These are phyloP conservation scores for Ariolimax columbianus DNA, from an alignment of 2,888 invertebrate species.

Conservation along the genomic window DNA sequence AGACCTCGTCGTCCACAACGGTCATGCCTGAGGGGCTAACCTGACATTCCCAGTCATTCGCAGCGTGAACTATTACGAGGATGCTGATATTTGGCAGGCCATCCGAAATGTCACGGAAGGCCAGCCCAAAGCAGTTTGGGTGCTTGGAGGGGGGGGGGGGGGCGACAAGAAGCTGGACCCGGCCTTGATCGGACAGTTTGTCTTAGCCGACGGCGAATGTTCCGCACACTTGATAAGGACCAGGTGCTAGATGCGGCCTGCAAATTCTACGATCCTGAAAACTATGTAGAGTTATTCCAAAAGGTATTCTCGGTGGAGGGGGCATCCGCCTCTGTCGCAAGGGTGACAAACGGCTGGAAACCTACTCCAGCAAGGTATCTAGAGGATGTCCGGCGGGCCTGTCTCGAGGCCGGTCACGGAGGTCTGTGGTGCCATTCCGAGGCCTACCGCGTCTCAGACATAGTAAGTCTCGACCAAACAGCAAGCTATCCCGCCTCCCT, in stretches of 20 bases:
- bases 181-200: neutral
- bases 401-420: neutral
- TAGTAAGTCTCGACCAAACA: neutral
- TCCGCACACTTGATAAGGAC: neutral
- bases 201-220: neutral
- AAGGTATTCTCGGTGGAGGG: neutral
- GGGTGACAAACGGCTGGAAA: neutral
- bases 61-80: neutral
- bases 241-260: neutral
- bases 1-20: constrained; percentile 6
- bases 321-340: neutral
- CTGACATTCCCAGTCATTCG: neutral
- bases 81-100: neutral
- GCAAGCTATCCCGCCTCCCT: neutral
- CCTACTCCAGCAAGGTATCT: neutral
- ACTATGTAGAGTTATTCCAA: neutral
- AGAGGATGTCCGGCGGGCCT: neutral
- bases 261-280: neutral
- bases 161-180: neutral
- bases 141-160: neutral
- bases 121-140: constrained; percentile 2
- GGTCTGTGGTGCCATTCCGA: neutral
- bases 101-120: neutral
- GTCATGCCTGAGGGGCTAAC: neutral
- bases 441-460: neutral